Base-by-base conservation (phyloP, 1,140 invertebrate species). In the Zaprionus nigranus region DNA sequence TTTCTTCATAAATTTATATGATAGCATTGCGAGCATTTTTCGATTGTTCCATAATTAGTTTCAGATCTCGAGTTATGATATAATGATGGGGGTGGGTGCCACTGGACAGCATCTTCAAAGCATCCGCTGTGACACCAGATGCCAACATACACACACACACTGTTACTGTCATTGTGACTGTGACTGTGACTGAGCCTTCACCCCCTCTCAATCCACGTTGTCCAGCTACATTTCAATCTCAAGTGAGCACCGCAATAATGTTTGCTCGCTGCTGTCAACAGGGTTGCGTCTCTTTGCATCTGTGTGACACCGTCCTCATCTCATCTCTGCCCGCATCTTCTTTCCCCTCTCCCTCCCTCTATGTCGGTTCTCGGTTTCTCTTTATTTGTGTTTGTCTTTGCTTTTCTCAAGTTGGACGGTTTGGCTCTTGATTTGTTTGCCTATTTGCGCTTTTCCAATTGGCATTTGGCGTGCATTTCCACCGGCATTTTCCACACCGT, bases 391-490 rank as follows among this genome's bases (percentile, higher is more conserved):
- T 57, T 46, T 58, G 59, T 22, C 20, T 63, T 63, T 56, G 64
- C 54, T 60, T 67, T 66, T 68, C 68, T 63, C 60, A 57, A 63
- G 61, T 51, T 58, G 46, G 63, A 75, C 46, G 40, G 59, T 59
- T 63, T 34, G 53, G 17, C 60, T 72, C 59, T 67, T 73, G 75
- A 63, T 73, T 74, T 67, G 63, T 73, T 73, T 76, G 61, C 20
- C n/a, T 76, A 76, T 76, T 76, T 77, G 63, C 63, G 75, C 70
- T 77, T 77, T 77, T 77, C 75, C 75, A 74, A 67, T 77, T 73
- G 75, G 26, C 58, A 77, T 77, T 77, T 63, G 43, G 51, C 75
- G 67, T 77, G 59, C 46, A 61, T 64, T 71, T 65, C 68, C 74
- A 71, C 54, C 61, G 30, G 26, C 74, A 66, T 77, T 77, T 73